Conservation (phyloP, 1,140 invertebrate species). For the Yoshiicerus persimilis region DNA sequence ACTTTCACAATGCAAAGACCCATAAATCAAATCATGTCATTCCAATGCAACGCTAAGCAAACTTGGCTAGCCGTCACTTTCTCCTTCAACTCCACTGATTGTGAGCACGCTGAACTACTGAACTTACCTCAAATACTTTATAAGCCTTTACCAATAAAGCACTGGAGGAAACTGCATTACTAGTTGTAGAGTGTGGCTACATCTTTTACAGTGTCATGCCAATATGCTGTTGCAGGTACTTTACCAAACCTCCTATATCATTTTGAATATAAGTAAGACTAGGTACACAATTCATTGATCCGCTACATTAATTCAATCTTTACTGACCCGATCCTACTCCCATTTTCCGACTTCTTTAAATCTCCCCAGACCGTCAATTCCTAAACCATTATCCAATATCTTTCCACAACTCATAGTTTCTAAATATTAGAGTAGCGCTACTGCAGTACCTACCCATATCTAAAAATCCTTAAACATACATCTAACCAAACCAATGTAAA, state of each 20-base stretch:
- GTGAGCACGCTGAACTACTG: background rate
- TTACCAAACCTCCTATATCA: background rate
- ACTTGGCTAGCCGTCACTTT: background rate
- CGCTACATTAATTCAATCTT: background rate
- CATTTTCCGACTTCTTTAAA: background rate
- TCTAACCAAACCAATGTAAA: no score
- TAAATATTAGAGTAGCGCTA: no score
- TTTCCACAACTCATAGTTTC: no score
- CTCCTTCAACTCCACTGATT: background rate
- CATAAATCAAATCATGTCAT: slow-evolving; percentile 2
- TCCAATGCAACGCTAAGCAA: background rate
- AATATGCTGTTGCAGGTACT: background rate
- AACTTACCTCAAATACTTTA: background rate
- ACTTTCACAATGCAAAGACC: background rate
- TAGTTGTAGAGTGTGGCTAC: background rate
- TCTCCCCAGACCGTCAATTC: background rate
- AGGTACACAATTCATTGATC: background rate
- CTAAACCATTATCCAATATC: background rate
- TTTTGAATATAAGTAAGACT: background rate
- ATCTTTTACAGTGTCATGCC: background rate
- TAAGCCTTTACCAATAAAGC: background rate
- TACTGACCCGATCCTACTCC: background rate
- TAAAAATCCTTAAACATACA: no score
- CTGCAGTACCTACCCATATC: no score
- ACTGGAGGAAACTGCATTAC: background rate